phyloP scores from a whole-genome alignment of 2,888 invertebrate species.

The Stenotaenia linearis region DNA sequence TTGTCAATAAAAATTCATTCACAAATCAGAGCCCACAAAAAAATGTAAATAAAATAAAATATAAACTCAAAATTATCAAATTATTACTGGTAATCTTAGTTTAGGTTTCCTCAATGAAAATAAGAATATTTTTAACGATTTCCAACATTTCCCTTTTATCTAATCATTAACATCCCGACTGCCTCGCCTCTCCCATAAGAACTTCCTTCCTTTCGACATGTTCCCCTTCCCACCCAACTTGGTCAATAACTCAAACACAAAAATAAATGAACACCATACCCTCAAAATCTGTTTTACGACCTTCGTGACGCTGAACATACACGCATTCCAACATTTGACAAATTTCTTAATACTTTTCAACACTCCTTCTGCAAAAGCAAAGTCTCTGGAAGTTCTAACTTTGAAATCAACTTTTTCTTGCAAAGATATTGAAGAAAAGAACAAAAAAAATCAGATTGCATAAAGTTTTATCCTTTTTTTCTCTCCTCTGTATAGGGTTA shows the following conservation, averaged over 20 bases:
- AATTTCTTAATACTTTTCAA: background rate
- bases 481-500: background rate
- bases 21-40: background rate
- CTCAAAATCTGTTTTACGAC: background rate
- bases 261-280: conserved; percentile 1
- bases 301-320: background rate
- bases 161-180: conserved; percentile 19
- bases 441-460: background rate
- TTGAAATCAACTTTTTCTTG: too few species aligned
- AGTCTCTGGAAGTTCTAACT: too few species aligned
- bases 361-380: background rate
- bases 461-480: background rate
- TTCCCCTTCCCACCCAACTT: conserved; percentile 4
- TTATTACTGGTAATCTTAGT: background rate
- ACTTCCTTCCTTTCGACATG: conserved; percentile 10
- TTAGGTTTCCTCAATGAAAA: background rate
- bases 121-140: conserved; percentile 14
- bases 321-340: background rate
- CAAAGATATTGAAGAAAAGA: background rate
- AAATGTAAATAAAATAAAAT: background rate
- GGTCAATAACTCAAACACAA: conserved; percentile 8
- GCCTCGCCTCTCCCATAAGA: background rate
- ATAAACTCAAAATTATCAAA: background rate
- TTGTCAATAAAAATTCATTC: conserved; percentile 21
- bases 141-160: conserved; percentile 15